Conservation (phyloP, 64 coral and sea anemone genomes). For the Stichodactyla helianthus region DNA sequence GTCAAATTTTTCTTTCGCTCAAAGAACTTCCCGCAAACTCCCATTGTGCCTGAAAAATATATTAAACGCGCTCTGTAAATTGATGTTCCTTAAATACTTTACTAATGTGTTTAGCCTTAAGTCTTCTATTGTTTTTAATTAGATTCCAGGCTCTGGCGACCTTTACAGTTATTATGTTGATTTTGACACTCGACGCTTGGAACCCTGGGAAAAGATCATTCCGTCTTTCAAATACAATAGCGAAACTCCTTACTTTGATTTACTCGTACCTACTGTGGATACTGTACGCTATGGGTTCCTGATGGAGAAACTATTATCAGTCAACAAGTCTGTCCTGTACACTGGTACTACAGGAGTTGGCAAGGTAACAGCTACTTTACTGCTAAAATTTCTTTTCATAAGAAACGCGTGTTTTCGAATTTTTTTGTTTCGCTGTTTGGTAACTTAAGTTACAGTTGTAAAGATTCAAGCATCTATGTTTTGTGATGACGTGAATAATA, state of each 20-base stretch:
- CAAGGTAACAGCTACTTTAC: conserved; percentile 50
- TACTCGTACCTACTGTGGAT: conserved; percentile 94
- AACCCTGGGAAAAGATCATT: conserved; percentile 99
- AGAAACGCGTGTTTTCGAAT: no score
- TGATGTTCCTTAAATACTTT: no score
- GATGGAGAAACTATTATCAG: conserved; percentile 81
- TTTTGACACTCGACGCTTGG: conserved; percentile 91
- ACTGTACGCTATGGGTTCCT: conserved; percentile 94
- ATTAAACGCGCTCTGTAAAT: no score
- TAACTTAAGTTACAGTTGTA: no score
- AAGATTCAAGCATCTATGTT: no score
- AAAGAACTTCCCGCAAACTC: no score
- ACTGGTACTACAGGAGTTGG: conserved; percentile 99
- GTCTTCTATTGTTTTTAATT: not conserved
- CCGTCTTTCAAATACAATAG: conserved; percentile 87
- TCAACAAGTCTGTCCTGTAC: conserved; percentile 92
- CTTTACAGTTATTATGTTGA: conserved; percentile 97
- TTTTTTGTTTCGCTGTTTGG: no score
- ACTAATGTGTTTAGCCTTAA: no score
- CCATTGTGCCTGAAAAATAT: no score
- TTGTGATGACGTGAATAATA: no score
- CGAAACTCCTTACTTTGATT: conserved; percentile 88
- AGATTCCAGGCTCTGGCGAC: conserved; percentile 91
- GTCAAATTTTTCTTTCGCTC: no score
- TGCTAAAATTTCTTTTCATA: no score